Base-by-base conservation (phyloP, 92 coral and sea anemone species). In the Palythoa grandiflora region DNA sequence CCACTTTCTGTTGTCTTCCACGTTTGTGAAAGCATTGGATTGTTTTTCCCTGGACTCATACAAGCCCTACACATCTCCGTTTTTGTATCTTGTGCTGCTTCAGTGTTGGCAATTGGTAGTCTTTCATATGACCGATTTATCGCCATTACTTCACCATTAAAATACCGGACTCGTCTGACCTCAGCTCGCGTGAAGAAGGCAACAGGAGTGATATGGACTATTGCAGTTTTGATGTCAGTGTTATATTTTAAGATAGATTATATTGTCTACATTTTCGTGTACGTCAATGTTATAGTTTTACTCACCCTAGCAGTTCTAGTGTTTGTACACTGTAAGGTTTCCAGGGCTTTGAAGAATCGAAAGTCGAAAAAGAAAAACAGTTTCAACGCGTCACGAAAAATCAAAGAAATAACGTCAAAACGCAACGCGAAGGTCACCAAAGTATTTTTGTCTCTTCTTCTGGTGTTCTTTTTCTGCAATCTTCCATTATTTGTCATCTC, bases 1-100 rank as follows among this genome's bases (percentile, higher is more conserved):
- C 98, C 98, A 44, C 77, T 93, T 0, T 94, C 98, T 9, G 90
- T 93, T 52, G 89, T 93, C 12, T 94, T 83, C 68, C 98, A 94
- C 50, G 83, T 81, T 7, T 70, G 93, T 60, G 98, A 94, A 44
- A 95, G 95, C 39, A 38, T 87, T 72, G 93, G 87, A 17, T 65
- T 83, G 14, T 57, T 71, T 21, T 89, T 84, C 39, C 65, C 37
- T 17, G 47, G 68, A 52, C 87, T 94, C 66, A 78, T 85, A 1
- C 87, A 85, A 28, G 88, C 91, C 16, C 88, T 94, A 7, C 98
- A 94, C 74, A 83, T 94, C 68, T 88, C 92, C 16, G 91, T 92
- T 74, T 94, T 94, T 76, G 83, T 93, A 16, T 89, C 95, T 35
- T 94, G 98, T 38, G 53, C 98, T 1, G 95, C 98, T 2, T 94